Conservation (phyloP, 1,140 invertebrate species). For the Bombus superbus region DNA sequence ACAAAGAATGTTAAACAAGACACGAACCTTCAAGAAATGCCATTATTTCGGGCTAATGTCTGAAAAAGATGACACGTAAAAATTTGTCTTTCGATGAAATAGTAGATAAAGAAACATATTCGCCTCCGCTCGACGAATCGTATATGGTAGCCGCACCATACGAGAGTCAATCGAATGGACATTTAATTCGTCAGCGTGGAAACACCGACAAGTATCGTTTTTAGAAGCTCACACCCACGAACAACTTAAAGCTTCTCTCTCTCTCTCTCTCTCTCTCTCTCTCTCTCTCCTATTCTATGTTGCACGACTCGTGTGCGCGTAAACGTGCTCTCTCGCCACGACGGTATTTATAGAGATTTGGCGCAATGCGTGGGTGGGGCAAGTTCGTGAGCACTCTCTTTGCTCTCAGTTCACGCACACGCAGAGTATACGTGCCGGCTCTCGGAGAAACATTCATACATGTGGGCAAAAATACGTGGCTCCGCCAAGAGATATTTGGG, state of each 20-base stretch:
- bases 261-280: conserved; percentile 38
- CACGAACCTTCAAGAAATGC: background rate
- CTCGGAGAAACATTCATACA: background rate
- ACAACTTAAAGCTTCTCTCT: conserved; percentile 10
- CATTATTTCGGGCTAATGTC: background rate
- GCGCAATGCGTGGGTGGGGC: conserved; percentile 67
- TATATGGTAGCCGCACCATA: background rate
- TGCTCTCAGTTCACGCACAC: conserved; percentile 40
- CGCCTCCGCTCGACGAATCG: background rate
- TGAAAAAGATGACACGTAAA: background rate
- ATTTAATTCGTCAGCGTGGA: background rate
- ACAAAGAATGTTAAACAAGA: background rate
- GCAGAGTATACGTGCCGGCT: background rate
- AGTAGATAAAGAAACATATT: no score
- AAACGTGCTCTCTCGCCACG: conserved; percentile 35
- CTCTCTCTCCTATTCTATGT: conserved; percentile 10
- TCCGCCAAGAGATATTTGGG: conserved; percentile 6
- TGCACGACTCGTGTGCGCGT: background rate
- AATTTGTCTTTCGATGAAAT: background rate
- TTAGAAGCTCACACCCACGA: conserved; percentile 2
- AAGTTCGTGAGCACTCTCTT: conserved; percentile 50
- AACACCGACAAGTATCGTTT: conserved; percentile 17
- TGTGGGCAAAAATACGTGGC: conserved; percentile 39
- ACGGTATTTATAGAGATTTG: conserved; percentile 70
- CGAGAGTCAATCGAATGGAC: background rate